Base-by-base conservation (phyloP, 2,888 invertebrate species). In the Amphipyra tragopoginis region DNA sequence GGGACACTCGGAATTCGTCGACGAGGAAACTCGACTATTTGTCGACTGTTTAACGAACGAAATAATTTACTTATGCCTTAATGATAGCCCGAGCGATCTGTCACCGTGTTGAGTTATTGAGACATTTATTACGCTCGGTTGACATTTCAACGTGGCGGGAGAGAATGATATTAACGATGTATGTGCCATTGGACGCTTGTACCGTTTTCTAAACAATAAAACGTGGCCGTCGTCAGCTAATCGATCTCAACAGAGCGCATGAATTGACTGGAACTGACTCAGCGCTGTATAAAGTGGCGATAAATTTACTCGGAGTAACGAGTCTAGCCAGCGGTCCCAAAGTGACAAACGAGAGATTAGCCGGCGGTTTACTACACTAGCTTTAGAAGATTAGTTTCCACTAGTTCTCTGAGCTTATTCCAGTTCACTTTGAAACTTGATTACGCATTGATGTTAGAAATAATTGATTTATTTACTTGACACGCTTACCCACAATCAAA, bases 111-210 rank as follows among this genome's bases (percentile, higher is more conserved):
- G 86, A 86, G 74, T 86, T 86, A 86, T 85, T 80, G 84, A 85
- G 85, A 84, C 85, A 84, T 86, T 85, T 83, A 85, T 85, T 83
- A 85, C 82, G 78, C 75, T 71, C 77, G 59, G 80, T 80, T 84
- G 86, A 83, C 83, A 80, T 77, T 80, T 75, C 76, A 80, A 81
- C 84, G 78, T 77, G 77, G 77, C 79, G 77, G 73, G 79, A 79
- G 75, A 80, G 82, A 80, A 78, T 78, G 77, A 82, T 83, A 83
- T 82, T 77, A 78, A 82, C 79, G 79, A 80, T 66, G 80, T 75
- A 67, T 80, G 72, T 70, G 75, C 64, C 65, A 72, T 68, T 72
- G 77, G 64, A 76, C 69, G 78, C 65, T 65, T 78, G 78, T 81
- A 77, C 71, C 70, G 78, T 73, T 80, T 79, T 74, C 75, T 79